Evolutionary conservation across 2,797 vertebrate species (phyloP).

Genomic region (Leptodactylus fallax): DNA sequence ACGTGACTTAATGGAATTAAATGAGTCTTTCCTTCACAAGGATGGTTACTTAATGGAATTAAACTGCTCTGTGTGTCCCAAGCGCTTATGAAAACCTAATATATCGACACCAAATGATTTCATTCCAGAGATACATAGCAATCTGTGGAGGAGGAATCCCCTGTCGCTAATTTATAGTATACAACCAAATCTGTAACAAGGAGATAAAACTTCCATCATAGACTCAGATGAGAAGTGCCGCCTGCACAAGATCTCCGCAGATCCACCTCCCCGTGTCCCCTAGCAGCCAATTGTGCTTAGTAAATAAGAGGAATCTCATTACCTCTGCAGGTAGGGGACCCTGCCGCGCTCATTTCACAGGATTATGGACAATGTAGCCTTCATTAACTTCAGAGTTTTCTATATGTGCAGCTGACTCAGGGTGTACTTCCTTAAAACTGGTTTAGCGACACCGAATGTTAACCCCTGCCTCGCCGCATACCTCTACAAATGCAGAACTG

Average conservation of each 20-base stretch:
- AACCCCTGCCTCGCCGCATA: not conserved
- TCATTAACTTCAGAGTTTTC: slow-evolving; percentile 11
- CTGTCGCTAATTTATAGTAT: not conserved
- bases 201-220: not conserved
- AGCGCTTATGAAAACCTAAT: slow-evolving; percentile 13
- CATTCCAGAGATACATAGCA: not conserved
- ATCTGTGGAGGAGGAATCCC: not conserved
- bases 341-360: not conserved
- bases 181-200: not conserved
- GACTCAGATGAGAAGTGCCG: not conserved
- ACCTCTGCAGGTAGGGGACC: not conserved
- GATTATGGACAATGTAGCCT: not conserved
- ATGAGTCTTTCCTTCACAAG: not conserved
- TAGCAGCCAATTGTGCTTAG: not conserved
- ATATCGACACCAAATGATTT: slow-evolving; percentile 11
- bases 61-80: slow-evolving; percentile 22
- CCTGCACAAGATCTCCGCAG: not conserved
- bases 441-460: slow-evolving; percentile 18
- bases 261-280: not conserved
- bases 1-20: slow-evolving; percentile 37
- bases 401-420: not conserved
- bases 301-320: slow-evolving; percentile 20
- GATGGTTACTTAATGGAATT: slow-evolving; percentile 51
- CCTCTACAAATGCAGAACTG: not conserved
- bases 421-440: slow-evolving; percentile 25